Conservation (phyloP, 2,797 vertebrate species). For the Chrysocyon brachyurus region DNA sequence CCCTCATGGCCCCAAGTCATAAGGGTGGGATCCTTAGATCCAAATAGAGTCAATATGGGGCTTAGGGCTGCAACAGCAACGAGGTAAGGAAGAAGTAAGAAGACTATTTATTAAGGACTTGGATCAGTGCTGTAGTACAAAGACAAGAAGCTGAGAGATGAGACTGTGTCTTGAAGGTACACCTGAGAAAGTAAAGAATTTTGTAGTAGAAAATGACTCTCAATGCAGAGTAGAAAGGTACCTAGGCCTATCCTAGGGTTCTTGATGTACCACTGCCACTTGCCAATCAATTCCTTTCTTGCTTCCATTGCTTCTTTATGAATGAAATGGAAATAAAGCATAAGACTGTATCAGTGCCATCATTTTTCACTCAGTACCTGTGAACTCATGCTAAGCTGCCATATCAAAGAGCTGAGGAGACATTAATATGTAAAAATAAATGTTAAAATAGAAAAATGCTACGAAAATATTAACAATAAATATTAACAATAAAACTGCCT, state of each 20-base stretch:
- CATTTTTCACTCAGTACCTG: background rate
- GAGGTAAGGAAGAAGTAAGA: background rate
- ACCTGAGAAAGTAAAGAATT: background rate
- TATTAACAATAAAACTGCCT: background rate
- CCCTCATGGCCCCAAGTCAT: no score
- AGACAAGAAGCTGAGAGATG: background rate
- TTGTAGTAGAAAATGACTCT: background rate
- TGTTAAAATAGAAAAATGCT: background rate
- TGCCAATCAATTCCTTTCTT: background rate
- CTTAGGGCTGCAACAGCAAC: background rate
- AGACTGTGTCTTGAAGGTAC: background rate
- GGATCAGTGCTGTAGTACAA: background rate
- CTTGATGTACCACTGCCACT: background rate
- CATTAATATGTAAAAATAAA: slow-evolving; percentile 31
- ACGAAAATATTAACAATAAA: slow-evolving; percentile 26
- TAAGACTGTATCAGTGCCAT: background rate
- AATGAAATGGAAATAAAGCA: slow-evolving; percentile 45
- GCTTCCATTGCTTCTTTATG: background rate
- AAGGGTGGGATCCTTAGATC: background rate
- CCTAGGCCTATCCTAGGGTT: background rate
- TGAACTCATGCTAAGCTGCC: background rate
- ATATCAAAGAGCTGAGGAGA: background rate
- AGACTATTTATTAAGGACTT: background rate
- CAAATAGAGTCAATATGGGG: background rate
- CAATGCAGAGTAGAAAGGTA: background rate